A percentile compares a stretch with the other conserved stretches of the same genome.
Evolutionary conservation across 2,888 invertebrate species (phyloP).

Genomic region (Malthinus flaveolus): DNA sequence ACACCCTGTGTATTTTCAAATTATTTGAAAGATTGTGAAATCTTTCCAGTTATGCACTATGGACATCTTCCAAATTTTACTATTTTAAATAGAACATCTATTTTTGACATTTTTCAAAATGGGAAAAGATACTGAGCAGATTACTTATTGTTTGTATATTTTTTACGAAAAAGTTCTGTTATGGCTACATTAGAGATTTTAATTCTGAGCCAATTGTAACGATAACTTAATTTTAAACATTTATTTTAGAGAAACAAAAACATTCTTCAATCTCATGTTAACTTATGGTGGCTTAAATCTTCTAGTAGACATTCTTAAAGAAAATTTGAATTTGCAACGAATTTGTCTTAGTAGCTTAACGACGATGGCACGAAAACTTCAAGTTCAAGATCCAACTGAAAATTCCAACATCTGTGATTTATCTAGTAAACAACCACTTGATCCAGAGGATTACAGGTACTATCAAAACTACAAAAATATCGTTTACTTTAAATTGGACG

Average conservation of each 20-base stretch:
- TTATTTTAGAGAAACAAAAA: constrained; percentile 57
- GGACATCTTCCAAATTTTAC: too few relatives aligned
- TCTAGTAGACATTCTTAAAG: constrained; percentile 52
- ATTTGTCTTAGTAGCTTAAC: constrained; percentile 44
- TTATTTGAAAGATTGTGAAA: too few relatives aligned
- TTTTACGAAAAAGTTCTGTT: too few relatives aligned
- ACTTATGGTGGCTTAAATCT: constrained; percentile 60
- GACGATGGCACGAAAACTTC: constrained; percentile 43
- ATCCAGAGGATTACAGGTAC: constrained; percentile 35
- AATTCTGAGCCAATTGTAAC: too few relatives aligned
- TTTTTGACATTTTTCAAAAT: too few relatives aligned
- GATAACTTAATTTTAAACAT: too few relatives aligned
- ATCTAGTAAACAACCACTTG: constrained; percentile 54
- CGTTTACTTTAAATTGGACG: constrained; percentile 68
- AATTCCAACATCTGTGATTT: constrained; percentile 40
- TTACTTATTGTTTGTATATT: too few relatives aligned
- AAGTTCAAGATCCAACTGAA: constrained; percentile 37
- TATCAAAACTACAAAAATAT: constrained; percentile 34
- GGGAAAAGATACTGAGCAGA: too few relatives aligned
- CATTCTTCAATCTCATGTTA: constrained; percentile 60
- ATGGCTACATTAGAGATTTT: too few relatives aligned
- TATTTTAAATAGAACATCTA: too few relatives aligned
- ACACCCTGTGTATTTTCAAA: too few relatives aligned
- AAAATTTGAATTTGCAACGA: constrained; percentile 34
- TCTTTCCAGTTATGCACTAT: too few relatives aligned